These are phyloP conservation scores for Diaprepes abbreviatus DNA, from an alignment of 2,888 invertebrate genomes.

Conservation along the genomic window DNA sequence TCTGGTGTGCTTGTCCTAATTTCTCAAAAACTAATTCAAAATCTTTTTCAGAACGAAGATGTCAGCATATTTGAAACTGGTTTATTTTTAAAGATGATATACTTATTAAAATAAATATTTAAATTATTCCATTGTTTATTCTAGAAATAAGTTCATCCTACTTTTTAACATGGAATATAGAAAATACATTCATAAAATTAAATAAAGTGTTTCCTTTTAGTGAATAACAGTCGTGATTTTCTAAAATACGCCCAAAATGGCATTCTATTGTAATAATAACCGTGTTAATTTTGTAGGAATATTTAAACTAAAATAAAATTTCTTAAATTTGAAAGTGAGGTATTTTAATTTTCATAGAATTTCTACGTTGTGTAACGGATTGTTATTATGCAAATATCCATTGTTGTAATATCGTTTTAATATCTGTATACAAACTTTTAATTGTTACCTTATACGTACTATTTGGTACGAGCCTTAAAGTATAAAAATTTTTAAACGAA, in stretches of 20 bases:
- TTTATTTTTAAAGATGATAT: no score
- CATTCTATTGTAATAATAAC: slow-evolving; percentile 51
- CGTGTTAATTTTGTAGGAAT: slow-evolving; percentile 41
- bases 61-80: no score
- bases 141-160: slow-evolving; percentile 8
- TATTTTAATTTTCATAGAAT: slow-evolving; percentile 52
- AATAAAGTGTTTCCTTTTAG: slow-evolving; percentile 33
- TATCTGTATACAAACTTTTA: slow-evolving; percentile 48
- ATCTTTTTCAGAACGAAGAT: no score
- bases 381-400: slow-evolving; percentile 59
- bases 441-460: slow-evolving; percentile 56
- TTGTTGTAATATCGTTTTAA: slow-evolving; percentile 56
- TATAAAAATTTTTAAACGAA: background rate
- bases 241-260: slow-evolving; percentile 52
- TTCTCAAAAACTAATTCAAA: no score
- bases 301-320: slow-evolving; percentile 45
- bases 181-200: slow-evolving; percentile 34
- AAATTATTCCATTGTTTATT: background rate
- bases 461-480: slow-evolving; percentile 53
- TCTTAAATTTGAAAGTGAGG: slow-evolving; percentile 56
- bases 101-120: no score
- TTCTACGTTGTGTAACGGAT: slow-evolving; percentile 57
- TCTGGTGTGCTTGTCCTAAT: no score
- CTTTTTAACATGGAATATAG: slow-evolving; percentile 17
- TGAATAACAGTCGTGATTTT: slow-evolving; percentile 48